These are phyloP conservation scores for Hyles lineata DNA, from an alignment of 2,888 invertebrate genomes.

Conservation along the genomic window DNA sequence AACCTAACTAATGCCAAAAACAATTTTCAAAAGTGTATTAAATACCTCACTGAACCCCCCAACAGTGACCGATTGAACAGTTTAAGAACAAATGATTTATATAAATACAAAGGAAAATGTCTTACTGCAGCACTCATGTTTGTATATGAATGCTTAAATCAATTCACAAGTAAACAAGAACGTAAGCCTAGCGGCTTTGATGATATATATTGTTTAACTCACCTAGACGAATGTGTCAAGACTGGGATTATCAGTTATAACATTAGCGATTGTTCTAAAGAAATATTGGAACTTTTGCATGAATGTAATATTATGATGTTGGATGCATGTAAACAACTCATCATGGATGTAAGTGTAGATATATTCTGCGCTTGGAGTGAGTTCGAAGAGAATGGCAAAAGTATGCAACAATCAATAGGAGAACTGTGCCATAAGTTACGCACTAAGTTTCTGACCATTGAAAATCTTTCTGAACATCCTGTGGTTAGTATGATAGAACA, in stretches of 20 bases:
- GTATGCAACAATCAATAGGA: slow-evolving; percentile 70
- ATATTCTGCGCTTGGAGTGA: slow-evolving; percentile 80
- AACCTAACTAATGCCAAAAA: slow-evolving; percentile 51
- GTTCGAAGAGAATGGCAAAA: slow-evolving; percentile 66
- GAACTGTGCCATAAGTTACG: slow-evolving; percentile 66
- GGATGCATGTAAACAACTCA: slow-evolving; percentile 63
- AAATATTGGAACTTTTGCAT: slow-evolving; percentile 57
- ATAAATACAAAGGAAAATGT: slow-evolving; percentile 64
- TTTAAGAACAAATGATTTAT: slow-evolving; percentile 60
- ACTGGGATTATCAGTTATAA: slow-evolving; percentile 43
- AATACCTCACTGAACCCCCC: slow-evolving; percentile 66
- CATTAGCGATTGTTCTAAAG: slow-evolving; percentile 54
- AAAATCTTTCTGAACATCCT: slow-evolving; percentile 59
- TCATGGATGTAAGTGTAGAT: slow-evolving; percentile 74
- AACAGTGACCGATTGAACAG: slow-evolving; percentile 58
- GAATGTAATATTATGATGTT: slow-evolving; percentile 61
- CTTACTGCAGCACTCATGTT: slow-evolving; percentile 56
- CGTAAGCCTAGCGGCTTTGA: slow-evolving; percentile 48
- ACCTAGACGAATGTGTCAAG: slow-evolving; percentile 51
- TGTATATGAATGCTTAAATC: slow-evolving; percentile 56
- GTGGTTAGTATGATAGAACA: slow-evolving; percentile 67
- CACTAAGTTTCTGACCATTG: slow-evolving; percentile 50
- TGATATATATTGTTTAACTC: slow-evolving; percentile 62
- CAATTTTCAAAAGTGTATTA: slow-evolving; percentile 63
- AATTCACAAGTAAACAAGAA: slow-evolving; percentile 52